These are phyloP conservation scores for Pharmacophagus antenor DNA, from an alignment of 2,888 invertebrate species.

Conservation along the genomic window DNA sequence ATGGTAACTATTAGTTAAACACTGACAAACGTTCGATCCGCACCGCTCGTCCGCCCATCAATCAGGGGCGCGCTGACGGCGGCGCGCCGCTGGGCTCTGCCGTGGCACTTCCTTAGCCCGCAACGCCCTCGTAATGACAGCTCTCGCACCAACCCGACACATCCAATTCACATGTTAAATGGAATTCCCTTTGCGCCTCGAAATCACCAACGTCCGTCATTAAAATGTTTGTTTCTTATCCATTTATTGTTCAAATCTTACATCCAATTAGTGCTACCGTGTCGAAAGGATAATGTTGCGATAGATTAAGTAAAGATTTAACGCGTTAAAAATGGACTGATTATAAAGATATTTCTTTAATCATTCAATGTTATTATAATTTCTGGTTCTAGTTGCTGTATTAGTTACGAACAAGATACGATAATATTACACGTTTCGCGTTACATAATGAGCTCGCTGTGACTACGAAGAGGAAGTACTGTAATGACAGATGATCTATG, in stretches of 20 bases:
- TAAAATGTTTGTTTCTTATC: conserved; percentile 78
- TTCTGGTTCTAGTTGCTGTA: neutral
- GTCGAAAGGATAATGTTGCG: conserved; percentile 79
- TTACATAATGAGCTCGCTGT: conserved; percentile 42
- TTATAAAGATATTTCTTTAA: conserved; percentile 31
- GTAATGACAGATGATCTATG: conserved; percentile 55
- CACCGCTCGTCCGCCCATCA: conserved; percentile 62
- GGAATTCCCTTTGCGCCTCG: conserved; percentile 74
- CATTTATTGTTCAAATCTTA: conserved; percentile 71
- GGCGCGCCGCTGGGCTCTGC: conserved; percentile 43
- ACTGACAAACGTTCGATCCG: conserved; percentile 69
- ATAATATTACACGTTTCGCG: conserved; percentile 4
- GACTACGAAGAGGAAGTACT: conserved; percentile 50
- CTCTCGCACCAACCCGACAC: conserved; percentile 63
- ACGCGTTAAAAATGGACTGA: conserved; percentile 72
- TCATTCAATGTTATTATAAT: neutral
- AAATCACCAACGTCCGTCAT: conserved; percentile 72
- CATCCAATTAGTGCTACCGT: conserved; percentile 81
- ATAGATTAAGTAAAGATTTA: conserved; percentile 72
- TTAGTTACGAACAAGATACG: conserved; percentile 2
- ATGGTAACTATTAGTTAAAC: conserved; percentile 76
- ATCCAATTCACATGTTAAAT: conserved; percentile 80
- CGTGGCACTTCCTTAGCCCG: conserved; percentile 33
- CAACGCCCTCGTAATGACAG: conserved; percentile 62
- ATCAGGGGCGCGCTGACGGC: conserved; percentile 61